Base-by-base conservation (phyloP, 2,888 invertebrate species). In the Polyommatus icarus region DNA sequence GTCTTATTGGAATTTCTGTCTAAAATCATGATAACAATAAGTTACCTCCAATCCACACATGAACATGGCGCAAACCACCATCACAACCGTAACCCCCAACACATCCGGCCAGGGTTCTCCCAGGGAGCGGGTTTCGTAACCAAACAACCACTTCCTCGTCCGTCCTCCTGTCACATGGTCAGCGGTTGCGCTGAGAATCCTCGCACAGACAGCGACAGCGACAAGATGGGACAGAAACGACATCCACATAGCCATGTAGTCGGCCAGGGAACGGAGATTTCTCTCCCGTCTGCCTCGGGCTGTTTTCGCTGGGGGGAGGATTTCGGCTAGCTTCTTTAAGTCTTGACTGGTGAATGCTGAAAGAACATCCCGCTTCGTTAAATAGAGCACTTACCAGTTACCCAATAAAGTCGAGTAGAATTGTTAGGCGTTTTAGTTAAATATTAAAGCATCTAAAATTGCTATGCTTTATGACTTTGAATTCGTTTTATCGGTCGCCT, bases 31-130 rank as follows among this genome's bases (percentile, higher is more conserved):
- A 6, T 40, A 40, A 3, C 40, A 40, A 40, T 1, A 15, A 67
- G 5, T 54, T 85, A 95, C 95, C 92, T 96, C 96, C 59, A 96
- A 86, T 57, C 96, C 96, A 82, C 95, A 93, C 95, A 96, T 95
- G 83, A 95, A 96, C 89, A 96, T 93, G 59, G 94, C 93, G 59
- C 95, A 95, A 3, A 95, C 94, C 0, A 95, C 95, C 84, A 95
- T 92, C 8, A 96, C 94, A 40, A 95, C 95, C 0, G 95, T 95
- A 3, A 96, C 95, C 6, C 95, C 96, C 5, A 96, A 83, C 4
- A 95, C 95, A 84, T 96, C 96, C 36, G 96, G 96, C 95, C 95
- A 95, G 0, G 95, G 95, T 83, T 95, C 95, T 0, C 95, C 95
- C 77, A 95, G 85, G 0, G 95, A 91, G 82, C 94, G 91, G 6